phyloP scores from a whole-genome alignment of 92 coral and sea anemone species.

The Heteractis magnifica region DNA sequence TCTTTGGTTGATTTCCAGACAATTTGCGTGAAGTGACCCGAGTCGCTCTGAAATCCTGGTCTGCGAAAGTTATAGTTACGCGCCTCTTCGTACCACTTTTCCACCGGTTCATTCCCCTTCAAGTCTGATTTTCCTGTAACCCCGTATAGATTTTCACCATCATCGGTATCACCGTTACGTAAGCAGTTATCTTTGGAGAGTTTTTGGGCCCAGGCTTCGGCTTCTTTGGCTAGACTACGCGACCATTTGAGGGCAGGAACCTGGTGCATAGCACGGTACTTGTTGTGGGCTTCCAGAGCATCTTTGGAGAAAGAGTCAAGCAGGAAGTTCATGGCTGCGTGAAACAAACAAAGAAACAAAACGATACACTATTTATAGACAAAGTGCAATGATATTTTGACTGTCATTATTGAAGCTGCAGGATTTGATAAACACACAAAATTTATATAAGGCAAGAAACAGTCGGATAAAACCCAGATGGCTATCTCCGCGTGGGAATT shows the following conservation, averaged over 20 bases:
- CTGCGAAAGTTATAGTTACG: conserved; percentile 60
- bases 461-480: not conserved
- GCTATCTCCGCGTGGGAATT: not conserved
- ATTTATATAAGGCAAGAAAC: not conserved
- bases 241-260: conserved; percentile 82
- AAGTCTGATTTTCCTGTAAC: conserved; percentile 62
- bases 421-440: not conserved
- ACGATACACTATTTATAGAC: not conserved
- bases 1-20: conserved; percentile 78
- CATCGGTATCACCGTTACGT: conserved; percentile 74
- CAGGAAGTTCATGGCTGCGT: conserved; percentile 35
- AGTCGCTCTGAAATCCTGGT: conserved; percentile 71
- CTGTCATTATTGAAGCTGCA: not conserved
- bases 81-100: conserved; percentile 88
- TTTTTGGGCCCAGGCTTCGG: conserved; percentile 91
- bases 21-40: conserved; percentile 93
- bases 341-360: not conserved
- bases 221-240: conserved; percentile 86
- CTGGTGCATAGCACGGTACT: conserved; percentile 81
- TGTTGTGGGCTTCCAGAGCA: conserved; percentile 81
- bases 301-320: conserved; percentile 72
- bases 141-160: conserved; percentile 84
- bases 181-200: conserved; percentile 76
- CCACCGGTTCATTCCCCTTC: conserved; percentile 67
- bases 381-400: not conserved